Conservation (phyloP, 1,140 invertebrate genomes). For the Aphaenogaster rudis region DNA sequence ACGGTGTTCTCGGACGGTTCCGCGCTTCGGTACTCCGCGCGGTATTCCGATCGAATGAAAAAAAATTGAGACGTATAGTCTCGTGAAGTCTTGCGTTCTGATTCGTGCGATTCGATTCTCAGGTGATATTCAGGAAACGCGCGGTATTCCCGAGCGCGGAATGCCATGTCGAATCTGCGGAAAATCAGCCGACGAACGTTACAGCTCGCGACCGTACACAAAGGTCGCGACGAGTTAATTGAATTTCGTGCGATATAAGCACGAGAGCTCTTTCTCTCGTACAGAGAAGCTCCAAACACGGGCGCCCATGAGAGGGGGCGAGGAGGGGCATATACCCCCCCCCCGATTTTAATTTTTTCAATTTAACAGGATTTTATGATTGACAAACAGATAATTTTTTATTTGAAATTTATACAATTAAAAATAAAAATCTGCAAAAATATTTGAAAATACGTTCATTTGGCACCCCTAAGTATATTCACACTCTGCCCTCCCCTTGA, state of each 20-base stretch:
- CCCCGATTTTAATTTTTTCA: too few relatives aligned
- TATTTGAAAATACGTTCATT: too few relatives aligned
- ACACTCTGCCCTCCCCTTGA: too few relatives aligned
- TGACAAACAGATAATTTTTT: too few relatives aligned
- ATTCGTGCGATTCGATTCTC: slow-evolving; percentile 12
- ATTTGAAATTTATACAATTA: too few relatives aligned
- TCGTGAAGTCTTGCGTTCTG: background rate
- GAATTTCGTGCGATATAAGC: slow-evolving; percentile 38
- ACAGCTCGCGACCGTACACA: slow-evolving; percentile 3
- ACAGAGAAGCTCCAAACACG: background rate
- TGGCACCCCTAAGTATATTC: too few relatives aligned
- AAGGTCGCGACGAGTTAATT: slow-evolving; percentile 55
- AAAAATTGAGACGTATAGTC: background rate
- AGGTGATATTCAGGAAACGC: background rate
- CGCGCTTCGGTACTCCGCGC: background rate
- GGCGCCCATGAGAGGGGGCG: too few relatives aligned
- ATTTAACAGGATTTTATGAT: too few relatives aligned
- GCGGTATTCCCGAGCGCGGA: background rate
- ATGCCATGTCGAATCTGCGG: slow-evolving; percentile 38
- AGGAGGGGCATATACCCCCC: too few relatives aligned
- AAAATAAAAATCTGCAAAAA: too few relatives aligned
- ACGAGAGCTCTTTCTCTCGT: background rate
- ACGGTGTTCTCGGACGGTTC: slow-evolving; percentile 12
- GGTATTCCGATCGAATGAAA: background rate
- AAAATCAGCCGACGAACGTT: slow-evolving; percentile 22